These are phyloP conservation scores for Erpobdella octoculata DNA, from an alignment of 2,888 invertebrate species.

Conservation along the genomic window DNA sequence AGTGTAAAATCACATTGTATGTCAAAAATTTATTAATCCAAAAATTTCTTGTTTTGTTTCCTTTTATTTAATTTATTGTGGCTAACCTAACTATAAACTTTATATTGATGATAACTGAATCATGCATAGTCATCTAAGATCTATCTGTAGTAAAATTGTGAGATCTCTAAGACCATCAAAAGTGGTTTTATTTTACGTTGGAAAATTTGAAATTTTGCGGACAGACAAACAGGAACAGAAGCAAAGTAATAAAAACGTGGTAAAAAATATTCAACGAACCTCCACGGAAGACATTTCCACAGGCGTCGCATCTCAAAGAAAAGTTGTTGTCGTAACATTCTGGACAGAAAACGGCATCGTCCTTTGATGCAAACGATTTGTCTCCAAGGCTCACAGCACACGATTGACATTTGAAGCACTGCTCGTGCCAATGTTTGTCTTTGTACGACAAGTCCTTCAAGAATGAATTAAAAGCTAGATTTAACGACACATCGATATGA, in stretches of 20 bases:
- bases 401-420: constrained; percentile 83
- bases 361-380: constrained; percentile 98
- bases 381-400: constrained; percentile 95
- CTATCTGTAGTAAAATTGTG: too few relatives aligned
- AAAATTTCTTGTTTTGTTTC: too few relatives aligned
- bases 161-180: too few relatives aligned
- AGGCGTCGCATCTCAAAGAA: constrained; percentile 96
- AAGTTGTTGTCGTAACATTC: constrained; percentile 98
- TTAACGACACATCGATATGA: too few relatives aligned
- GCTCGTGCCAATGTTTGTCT: constrained; percentile 29
- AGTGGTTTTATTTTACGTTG: too few relatives aligned
- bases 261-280: too few relatives aligned
- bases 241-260: not conserved
- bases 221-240: not conserved
- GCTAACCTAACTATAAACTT: too few relatives aligned
- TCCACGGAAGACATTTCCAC: constrained; percentile 95
- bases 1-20: too few relatives aligned
- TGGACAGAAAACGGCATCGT: constrained; percentile 97
- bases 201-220: not conserved
- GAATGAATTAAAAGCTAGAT: constrained; percentile 96
- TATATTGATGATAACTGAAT: too few relatives aligned
- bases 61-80: too few relatives aligned
- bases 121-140: too few relatives aligned
- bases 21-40: too few relatives aligned
- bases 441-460: constrained; percentile 76